These are phyloP conservation scores for Ariolimax columbianus DNA, from an alignment of 2,888 invertebrate species.

Conservation along the genomic window DNA sequence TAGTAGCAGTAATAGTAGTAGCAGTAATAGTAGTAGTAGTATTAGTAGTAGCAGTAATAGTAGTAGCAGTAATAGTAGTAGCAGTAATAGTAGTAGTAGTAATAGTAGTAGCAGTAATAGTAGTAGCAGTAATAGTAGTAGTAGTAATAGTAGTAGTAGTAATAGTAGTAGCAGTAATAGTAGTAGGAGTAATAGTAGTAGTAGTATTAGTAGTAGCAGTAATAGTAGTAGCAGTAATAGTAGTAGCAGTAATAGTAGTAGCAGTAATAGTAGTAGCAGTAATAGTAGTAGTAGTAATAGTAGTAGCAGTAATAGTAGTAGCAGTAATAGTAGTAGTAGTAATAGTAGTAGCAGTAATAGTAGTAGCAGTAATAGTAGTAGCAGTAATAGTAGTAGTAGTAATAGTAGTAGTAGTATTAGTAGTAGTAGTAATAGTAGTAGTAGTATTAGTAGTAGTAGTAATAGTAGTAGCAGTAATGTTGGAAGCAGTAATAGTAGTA, in stretches of 20 bases:
- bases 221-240: constrained; percentile 45
- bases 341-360: constrained; percentile 30
- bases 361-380: neutral
- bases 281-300: constrained; percentile 48
- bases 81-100: neutral
- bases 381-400: neutral
- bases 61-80: neutral
- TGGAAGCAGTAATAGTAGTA: neutral
- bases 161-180: too few species aligned
- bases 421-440: constrained; percentile 19
- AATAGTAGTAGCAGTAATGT: constrained; percentile 28
- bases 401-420: neutral
- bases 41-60: too few species aligned
- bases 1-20: constrained; percentile 20
- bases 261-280: constrained; percentile 26
- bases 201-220: too few species aligned
- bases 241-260: constrained; percentile 50
- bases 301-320: constrained; percentile 15
- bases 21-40: too few species aligned
- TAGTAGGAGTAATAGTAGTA: too few species aligned
- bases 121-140: constrained; percentile 48
- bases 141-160: constrained; percentile 46
- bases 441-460: constrained; percentile 48
- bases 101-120: constrained; percentile 30
- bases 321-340: constrained; percentile 50